Percentiles rank a stretch among this genome's conserved stretches.
phyloP scores from a whole-genome alignment of 2,797 vertebrate genomes.

The Gymnodraco acuticeps region DNA sequence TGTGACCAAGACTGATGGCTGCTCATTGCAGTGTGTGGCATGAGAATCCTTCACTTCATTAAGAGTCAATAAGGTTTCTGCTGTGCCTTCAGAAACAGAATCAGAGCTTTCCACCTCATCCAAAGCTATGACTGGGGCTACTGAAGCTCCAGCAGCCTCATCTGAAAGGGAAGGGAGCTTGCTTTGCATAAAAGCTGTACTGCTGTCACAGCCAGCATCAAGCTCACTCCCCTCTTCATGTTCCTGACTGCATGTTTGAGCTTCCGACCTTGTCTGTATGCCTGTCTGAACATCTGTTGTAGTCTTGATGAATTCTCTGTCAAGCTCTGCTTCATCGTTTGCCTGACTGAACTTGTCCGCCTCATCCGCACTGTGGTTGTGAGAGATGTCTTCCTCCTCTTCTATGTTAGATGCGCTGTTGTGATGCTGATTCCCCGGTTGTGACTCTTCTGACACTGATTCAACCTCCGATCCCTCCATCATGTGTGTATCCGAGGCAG shows the following conservation, averaged over 20 bases:
- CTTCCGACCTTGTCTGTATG: slow-evolving; percentile 20
- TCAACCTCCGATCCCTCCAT: slow-evolving; percentile 68
- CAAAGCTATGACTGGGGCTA: slow-evolving; percentile 26
- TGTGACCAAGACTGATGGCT: slow-evolving; percentile 46
- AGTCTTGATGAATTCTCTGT: slow-evolving; percentile 43
- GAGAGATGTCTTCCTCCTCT: slow-evolving; percentile 53
- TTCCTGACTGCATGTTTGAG: slow-evolving; percentile 38
- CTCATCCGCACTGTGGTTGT: slow-evolving; percentile 31
- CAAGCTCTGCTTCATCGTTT: slow-evolving; percentile 49
- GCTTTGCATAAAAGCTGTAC: slow-evolving; percentile 47
- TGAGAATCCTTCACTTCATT: slow-evolving; percentile 41
- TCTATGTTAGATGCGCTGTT: slow-evolving; percentile 25
- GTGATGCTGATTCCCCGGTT: slow-evolving; percentile 33
- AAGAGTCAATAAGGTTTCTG: slow-evolving; percentile 55
- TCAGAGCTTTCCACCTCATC: slow-evolving; percentile 56
- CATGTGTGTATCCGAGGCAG: slow-evolving; percentile 43
- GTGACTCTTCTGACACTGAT: slow-evolving; percentile 22
- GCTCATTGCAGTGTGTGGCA: slow-evolving; percentile 19
- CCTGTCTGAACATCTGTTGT: slow-evolving; percentile 32
- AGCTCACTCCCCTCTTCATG: slow-evolving; percentile 26
- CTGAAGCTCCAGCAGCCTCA: slow-evolving; percentile 38
- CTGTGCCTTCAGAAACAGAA: slow-evolving; percentile 60
- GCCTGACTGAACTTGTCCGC: slow-evolving; percentile 50
- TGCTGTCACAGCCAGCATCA: slow-evolving; percentile 53
- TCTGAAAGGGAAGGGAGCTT: slow-evolving; percentile 42